Percentiles rank a stretch among this genome's conserved stretches.
phyloP scores from a whole-genome alignment of 2,113 vertebrate species.

The Oryzias woworae region DNA sequence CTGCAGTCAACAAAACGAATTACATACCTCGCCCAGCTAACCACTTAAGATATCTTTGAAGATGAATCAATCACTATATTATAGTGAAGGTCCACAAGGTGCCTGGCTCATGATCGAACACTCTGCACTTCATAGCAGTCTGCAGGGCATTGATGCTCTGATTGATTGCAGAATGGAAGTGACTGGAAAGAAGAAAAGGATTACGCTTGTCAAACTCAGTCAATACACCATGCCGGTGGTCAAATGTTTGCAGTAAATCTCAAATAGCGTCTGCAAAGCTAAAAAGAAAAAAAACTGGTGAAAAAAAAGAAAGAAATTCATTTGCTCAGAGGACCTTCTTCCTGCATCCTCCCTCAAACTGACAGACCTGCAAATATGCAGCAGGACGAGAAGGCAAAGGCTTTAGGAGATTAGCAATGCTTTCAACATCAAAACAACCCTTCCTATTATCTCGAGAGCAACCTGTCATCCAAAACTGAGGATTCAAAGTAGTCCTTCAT shows the following conservation, averaged over 20 bases:
- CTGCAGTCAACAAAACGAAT: conserved; percentile 74
- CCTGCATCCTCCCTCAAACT: conserved; percentile 61
- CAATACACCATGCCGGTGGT: conserved; percentile 77
- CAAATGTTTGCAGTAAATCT: conserved; percentile 86
- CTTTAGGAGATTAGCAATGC: conserved; percentile 73
- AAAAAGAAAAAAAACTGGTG: conserved; percentile 65
- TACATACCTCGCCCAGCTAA: conserved; percentile 74
- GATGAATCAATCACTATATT: conserved; percentile 88
- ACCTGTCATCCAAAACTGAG: conserved; percentile 54
- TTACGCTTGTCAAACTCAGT: conserved; percentile 86
- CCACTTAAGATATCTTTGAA: conserved; percentile 86
- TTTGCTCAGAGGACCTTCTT: conserved; percentile 65
- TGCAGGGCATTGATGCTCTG: conserved; percentile 85
- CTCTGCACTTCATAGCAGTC: conserved; percentile 86
- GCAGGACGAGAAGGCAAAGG: conserved; percentile 58
- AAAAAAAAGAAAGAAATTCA: conserved; percentile 44
- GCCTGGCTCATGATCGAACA: conserved; percentile 81
- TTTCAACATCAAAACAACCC: conserved; percentile 69
- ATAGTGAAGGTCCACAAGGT: conserved; percentile 84
- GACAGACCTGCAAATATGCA: conserved; percentile 72
- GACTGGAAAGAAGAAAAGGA: conserved; percentile 88
- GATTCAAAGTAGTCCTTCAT: conserved; percentile 48
- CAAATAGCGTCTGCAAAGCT: conserved; percentile 82
- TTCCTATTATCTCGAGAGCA: conserved; percentile 63
- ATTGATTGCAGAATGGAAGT: conserved; percentile 90